Conservation (phyloP, 2,888 invertebrate genomes). For the Drosophila pseudotakahashii region DNA sequence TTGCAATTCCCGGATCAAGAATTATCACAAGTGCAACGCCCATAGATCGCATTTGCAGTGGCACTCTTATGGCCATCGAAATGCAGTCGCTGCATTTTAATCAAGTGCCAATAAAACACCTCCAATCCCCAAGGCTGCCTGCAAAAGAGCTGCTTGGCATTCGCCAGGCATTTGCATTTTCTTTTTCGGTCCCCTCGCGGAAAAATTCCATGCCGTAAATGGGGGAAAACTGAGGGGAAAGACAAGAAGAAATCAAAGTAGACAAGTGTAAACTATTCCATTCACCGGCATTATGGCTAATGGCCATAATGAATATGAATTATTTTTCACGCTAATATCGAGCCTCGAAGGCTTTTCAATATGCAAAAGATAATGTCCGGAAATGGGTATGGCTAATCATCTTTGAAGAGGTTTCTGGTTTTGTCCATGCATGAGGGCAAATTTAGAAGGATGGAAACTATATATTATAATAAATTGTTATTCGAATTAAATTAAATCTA, state of each 20-base stretch:
- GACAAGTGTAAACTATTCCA: slow-evolving; percentile 49
- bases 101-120: slow-evolving; percentile 46
- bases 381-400: slow-evolving; percentile 31
- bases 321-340: slow-evolving; percentile 29
- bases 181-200: slow-evolving; percentile 6
- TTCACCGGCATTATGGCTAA: slow-evolving; percentile 41
- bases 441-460: no score
- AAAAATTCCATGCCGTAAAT: slow-evolving; percentile 23
- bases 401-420: slow-evolving; percentile 3
- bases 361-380: slow-evolving; percentile 47
- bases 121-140: slow-evolving; percentile 43
- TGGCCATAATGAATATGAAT: slow-evolving; percentile 47
- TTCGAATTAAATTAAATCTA: no score
- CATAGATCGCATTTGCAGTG: slow-evolving; percentile 13
- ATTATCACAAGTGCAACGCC: slow-evolving; percentile 18
- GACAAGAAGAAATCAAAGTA: slow-evolving; percentile 18
- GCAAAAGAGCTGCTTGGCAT: slow-evolving; percentile 26
- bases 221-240: slow-evolving; percentile 20
- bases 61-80: slow-evolving; percentile 18
- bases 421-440: background rate
- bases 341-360: slow-evolving; percentile 36
- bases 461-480: no score
- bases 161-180: slow-evolving; percentile 41
- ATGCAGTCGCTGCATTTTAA: slow-evolving; percentile 67
- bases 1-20: slow-evolving; percentile 38